Percentiles rank a stretch among this genome's conserved stretches.
Evolutionary conservation across 64 coral and sea anemone species (phyloP).

Genomic region (Pachyseris speciosa): DNA sequence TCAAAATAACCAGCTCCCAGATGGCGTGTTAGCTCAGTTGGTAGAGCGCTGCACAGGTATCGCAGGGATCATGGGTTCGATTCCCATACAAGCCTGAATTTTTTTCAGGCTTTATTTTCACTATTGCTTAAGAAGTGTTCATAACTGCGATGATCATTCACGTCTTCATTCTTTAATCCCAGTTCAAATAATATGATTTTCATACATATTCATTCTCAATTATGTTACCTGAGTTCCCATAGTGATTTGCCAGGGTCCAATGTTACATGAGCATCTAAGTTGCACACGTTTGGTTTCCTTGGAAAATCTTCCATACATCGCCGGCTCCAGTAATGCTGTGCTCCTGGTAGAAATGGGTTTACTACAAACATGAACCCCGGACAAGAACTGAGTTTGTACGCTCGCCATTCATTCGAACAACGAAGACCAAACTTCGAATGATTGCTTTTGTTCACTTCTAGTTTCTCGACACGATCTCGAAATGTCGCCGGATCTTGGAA

Average conservation of each 20-base stretch:
- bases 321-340: conserved; percentile 84
- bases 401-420: conserved; percentile 73
- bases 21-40: too few relatives aligned
- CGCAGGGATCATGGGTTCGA: too few relatives aligned
- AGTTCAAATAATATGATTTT: too few relatives aligned
- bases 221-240: conserved; percentile 60
- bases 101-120: too few relatives aligned
- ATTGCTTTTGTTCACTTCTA: conserved; percentile 31
- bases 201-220: too few relatives aligned
- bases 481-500: conserved; percentile 82
- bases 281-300: conserved; percentile 82
- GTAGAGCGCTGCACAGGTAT: too few relatives aligned
- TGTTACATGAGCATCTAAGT: conserved; percentile 80
- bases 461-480: conserved; percentile 46
- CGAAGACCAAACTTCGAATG: conserved; percentile 75
- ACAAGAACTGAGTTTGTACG: conserved; percentile 67
- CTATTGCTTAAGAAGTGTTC: too few relatives aligned
- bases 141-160: too few relatives aligned
- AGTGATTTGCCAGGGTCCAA: conserved; percentile 60
- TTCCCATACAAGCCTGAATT: too few relatives aligned
- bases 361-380: conserved; percentile 89
- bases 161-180: too few relatives aligned
- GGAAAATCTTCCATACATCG: conserved; percentile 92
- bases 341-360: conserved; percentile 86
- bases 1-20: too few relatives aligned